Base-by-base conservation (phyloP, 92 coral and sea anemone species). In the Chrysogorgia sp. region DNA sequence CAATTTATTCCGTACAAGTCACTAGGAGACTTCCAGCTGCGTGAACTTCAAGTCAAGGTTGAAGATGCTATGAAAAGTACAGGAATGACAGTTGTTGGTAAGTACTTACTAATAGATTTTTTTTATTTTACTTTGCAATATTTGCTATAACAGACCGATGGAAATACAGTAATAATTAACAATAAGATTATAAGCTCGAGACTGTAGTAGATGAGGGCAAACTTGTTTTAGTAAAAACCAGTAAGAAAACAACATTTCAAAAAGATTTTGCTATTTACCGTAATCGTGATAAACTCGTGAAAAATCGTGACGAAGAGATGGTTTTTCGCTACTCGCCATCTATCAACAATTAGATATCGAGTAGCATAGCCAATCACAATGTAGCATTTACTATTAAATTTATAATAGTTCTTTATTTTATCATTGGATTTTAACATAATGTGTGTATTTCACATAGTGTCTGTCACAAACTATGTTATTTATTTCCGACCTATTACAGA, bases 71-170 rank as follows among this genome's bases (percentile, higher is more conserved):
- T 62, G 68, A 62, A 33, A 30, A 8, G 40, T 33, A 30, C 1
- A 30, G 68, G 68, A 62, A 62, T 62, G 68, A 62, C 68, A 29
- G 68, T 52, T 52, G 59, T 52, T 17, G 59, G 59, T 74, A 52
- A 52, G 59, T 17, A 23, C 9, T 17, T 49, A 49, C 57, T 49
- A 49, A 49, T 49, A 49, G 14, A 49, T 49, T n/a, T 15, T 49
- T 49, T 49, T 49, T 49, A 49, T 49, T 49, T 49, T 49, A 49
- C 57, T 49, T 49, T 49, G 57, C 57, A 49, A 49, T 49, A 49
- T 49, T 49, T 49, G 57, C 57, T 49, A 49, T 49, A 49, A 49
- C 57, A 49, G 57, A 49, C 22, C 22, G 57, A 49, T 49, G 57
- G 57, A 49, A 49, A 49, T 49, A 49, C 57, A 49, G 57, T 49